A percentile compares a stretch with the other conserved stretches of the same genome.
phyloP scores from a whole-genome alignment of 2,113 vertebrate species.

The Chaetops frenatus region DNA sequence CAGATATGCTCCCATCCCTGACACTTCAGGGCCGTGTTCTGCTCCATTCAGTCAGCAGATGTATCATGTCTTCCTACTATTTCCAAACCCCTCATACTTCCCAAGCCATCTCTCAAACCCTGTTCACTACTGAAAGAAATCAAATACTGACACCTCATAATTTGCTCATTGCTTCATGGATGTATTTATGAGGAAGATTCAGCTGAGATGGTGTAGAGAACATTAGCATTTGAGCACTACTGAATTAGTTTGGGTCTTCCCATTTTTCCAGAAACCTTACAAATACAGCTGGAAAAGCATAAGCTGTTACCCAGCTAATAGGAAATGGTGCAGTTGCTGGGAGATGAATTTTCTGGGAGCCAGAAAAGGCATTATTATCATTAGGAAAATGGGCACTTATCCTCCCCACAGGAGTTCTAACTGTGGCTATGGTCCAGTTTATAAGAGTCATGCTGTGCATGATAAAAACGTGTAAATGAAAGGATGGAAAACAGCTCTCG shows the following conservation, averaged over 20 bases:
- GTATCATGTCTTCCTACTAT: background rate
- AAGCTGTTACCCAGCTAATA: background rate
- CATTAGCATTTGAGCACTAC: background rate
- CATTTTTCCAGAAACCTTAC: background rate
- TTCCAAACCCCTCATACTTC: background rate
- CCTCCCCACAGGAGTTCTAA: background rate
- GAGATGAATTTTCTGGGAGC: conserved; percentile 25
- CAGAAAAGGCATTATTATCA: conserved; percentile 7
- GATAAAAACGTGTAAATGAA: conserved; percentile 43
- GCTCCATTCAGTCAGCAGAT: background rate
- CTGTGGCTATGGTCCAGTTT: conserved; percentile 12
- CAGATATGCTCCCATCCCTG: background rate
- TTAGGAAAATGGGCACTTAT: conserved; percentile 14
- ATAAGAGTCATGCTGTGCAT: background rate
- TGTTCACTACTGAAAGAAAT: background rate
- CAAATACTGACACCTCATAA: background rate
- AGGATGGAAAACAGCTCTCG: background rate
- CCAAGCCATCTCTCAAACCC: background rate
- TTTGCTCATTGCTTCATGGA: background rate
- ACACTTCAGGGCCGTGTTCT: background rate
- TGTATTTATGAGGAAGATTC: background rate
- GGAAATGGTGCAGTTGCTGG: background rate
- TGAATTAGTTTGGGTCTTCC: background rate
- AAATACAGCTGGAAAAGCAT: background rate
- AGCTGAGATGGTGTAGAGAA: background rate